These are phyloP conservation scores for Mixornis gularis DNA, from an alignment of 2,113 vertebrate species.

Conservation along the genomic window DNA sequence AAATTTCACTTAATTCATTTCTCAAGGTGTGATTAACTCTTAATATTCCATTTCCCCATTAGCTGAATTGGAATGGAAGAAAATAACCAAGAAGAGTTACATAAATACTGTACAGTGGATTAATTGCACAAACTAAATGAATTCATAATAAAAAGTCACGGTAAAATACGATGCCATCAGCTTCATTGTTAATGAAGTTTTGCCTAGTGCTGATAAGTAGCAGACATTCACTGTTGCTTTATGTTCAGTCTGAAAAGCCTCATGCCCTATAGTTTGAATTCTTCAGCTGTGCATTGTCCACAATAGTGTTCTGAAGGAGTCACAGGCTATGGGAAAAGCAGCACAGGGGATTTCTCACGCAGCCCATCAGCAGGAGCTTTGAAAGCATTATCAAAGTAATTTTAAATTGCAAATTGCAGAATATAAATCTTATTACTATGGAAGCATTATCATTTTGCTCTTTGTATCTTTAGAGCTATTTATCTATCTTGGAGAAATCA, in stretches of 20 bases:
- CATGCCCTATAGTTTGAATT: constrained; percentile 40
- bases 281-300: constrained; percentile 43
- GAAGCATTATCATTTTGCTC: not conserved
- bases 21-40: constrained; percentile 63
- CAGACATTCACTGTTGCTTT: constrained; percentile 48
- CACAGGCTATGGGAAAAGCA: constrained; percentile 50
- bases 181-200: constrained; percentile 49
- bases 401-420: not conserved
- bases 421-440: not conserved
- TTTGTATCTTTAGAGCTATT: not conserved
- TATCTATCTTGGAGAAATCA: not conserved
- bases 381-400: not conserved
- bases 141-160: constrained; percentile 50
- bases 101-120: constrained; percentile 60
- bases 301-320: constrained; percentile 40
- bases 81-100: constrained; percentile 54
- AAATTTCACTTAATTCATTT: constrained; percentile 39
- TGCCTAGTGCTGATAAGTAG: constrained; percentile 42
- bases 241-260: constrained; percentile 35
- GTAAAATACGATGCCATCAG: constrained; percentile 33
- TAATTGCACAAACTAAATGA: constrained; percentile 60
- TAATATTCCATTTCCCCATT: constrained; percentile 65
- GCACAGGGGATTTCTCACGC: not conserved
- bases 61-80: constrained; percentile 66
- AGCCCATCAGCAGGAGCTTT: not conserved